Evolutionary conservation across 2,888 invertebrate genomes (phyloP).

Genomic region (Plebejus melissa): DNA sequence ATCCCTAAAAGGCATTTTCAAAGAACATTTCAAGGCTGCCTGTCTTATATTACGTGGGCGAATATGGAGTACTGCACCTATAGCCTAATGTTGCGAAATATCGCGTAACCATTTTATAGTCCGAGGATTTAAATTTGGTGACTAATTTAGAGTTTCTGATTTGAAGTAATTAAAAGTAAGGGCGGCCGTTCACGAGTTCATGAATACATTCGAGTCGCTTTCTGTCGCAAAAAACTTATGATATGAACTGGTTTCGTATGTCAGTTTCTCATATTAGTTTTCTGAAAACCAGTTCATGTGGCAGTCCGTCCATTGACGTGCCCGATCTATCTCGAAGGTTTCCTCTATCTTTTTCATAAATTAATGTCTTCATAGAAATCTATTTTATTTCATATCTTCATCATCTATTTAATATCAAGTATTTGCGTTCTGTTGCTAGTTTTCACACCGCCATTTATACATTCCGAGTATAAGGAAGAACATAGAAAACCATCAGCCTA

Average conservation of each 20-base stretch:
- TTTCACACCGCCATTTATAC: constrained; percentile 18
- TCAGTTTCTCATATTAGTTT: neutral
- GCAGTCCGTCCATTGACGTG: neutral
- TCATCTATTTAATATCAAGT: neutral
- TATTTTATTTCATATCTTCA: neutral
- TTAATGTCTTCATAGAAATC: neutral
- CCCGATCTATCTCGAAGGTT: neutral
- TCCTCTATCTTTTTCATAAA: neutral
- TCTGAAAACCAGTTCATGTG: neutral
- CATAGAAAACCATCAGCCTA: constrained; percentile 30
- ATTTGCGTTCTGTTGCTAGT: neutral
- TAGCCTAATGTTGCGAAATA: neutral
- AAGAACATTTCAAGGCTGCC: neutral
- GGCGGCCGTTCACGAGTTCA: neutral
- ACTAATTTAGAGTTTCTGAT: neutral
- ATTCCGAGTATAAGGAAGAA: constrained; percentile 35
- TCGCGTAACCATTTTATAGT: neutral
- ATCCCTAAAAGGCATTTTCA: constrained; percentile 21
- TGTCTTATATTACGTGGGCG: neutral
- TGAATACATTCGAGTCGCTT: neutral
- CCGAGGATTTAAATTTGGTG: neutral
- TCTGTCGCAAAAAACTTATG: neutral
- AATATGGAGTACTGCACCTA: neutral
- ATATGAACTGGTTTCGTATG: neutral
- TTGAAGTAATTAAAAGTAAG: neutral